Percentiles rank a stretch among this genome's conserved stretches.
These are phyloP conservation scores for Alosa alosa DNA, from an alignment of 2,113 vertebrate genomes.

Conservation along the genomic window DNA sequence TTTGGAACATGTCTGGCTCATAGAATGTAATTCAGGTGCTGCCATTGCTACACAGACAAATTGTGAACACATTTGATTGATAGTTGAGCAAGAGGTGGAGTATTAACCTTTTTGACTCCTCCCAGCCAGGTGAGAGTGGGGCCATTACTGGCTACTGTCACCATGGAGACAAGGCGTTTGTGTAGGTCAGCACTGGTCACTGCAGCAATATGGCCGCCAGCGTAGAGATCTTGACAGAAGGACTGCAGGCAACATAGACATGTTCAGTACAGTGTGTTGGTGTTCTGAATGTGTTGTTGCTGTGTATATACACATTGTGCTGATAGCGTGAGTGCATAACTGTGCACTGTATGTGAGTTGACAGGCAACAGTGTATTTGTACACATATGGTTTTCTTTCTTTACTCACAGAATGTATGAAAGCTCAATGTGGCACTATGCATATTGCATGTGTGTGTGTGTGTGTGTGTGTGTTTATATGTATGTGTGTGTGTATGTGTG, in stretches of 20 bases:
- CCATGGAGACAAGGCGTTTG: conserved; percentile 59
- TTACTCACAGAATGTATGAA: too few relatives aligned
- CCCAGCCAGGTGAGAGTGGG: conserved; percentile 67
- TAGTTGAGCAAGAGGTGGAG: neutral
- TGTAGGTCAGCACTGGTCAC: conserved; percentile 58
- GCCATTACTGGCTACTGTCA: conserved; percentile 47
- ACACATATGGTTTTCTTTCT: too few relatives aligned
- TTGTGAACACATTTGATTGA: neutral
- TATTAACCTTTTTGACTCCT: conserved; percentile 53
- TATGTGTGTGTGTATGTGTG: neutral
- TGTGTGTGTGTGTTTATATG: neutral
- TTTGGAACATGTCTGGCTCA: neutral
- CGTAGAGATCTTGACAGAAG: conserved; percentile 51
- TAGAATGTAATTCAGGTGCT: neutral
- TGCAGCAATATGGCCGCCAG: conserved; percentile 62
- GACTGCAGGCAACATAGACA: conserved; percentile 43
- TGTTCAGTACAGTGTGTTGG: neutral
- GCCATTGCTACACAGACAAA: neutral
- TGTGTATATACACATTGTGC: neutral
- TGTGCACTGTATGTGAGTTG: too few relatives aligned
- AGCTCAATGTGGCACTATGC: too few relatives aligned
- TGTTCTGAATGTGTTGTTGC: neutral
- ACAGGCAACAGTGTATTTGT: too few relatives aligned
- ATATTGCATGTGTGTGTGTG: neutral
- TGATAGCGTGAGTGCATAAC: neutral